A percentile compares a stretch with the other conserved stretches of the same genome.
Evolutionary conservation across 1,140 invertebrate species (phyloP).

Genomic region (Oreohelix idahoensis): DNA sequence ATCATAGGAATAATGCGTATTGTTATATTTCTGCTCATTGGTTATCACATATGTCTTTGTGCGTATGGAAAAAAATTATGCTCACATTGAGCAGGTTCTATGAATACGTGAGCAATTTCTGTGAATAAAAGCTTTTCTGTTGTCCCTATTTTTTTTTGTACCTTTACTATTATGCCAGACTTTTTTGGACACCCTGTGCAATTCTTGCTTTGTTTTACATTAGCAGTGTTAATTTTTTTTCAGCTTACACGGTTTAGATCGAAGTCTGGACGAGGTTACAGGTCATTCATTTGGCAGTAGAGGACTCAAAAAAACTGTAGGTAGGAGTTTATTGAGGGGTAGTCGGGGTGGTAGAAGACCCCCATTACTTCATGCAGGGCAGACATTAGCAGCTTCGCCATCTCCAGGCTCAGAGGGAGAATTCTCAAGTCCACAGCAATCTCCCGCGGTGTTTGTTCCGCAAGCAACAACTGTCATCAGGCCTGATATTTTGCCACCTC

Average conservation of each 20-base stretch:
- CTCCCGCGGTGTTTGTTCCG: not conserved
- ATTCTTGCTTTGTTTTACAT: too few species aligned
- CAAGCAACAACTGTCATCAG: not conserved
- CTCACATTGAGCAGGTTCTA: too few species aligned
- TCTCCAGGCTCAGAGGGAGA: not conserved
- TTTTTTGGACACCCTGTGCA: too few species aligned
- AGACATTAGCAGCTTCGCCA: not conserved
- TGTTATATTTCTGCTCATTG: too few species aligned
- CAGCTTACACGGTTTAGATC: not conserved
- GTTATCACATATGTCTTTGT: too few species aligned
- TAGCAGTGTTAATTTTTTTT: not conserved
- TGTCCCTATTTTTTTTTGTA: too few species aligned
- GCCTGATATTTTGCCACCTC: not conserved
- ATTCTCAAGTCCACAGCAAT: not conserved
- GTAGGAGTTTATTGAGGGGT: not conserved
- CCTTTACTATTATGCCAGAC: too few species aligned
- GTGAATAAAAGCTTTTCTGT: too few species aligned
- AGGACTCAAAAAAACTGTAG: not conserved
- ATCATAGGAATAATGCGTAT: too few species aligned
- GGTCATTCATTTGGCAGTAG: not conserved
- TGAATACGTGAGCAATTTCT: too few species aligned
- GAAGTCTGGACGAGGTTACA: not conserved
- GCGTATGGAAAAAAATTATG: too few species aligned
- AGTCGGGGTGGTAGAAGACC: constrained; percentile 14
- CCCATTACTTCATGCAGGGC: not conserved